phyloP scores from a whole-genome alignment of 2,797 vertebrate species.

The Geotrypetes seraphini region DNA sequence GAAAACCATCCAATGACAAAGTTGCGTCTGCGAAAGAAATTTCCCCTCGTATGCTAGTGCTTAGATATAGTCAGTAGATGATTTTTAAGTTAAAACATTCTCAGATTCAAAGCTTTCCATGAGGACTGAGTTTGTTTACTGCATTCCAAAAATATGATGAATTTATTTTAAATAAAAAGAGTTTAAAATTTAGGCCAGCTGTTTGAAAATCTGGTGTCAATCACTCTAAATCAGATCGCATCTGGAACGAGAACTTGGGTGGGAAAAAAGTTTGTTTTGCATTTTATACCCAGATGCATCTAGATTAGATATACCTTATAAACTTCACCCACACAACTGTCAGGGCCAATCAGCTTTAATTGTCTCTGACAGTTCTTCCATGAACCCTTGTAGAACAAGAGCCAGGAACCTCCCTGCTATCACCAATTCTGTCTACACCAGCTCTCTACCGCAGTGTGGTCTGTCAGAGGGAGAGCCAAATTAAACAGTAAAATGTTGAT shows the following conservation, averaged over 20 bases:
- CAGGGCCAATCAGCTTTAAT: conserved; percentile 34
- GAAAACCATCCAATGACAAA: conserved; percentile 22
- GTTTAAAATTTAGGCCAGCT: conserved; percentile 37
- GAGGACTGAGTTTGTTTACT: conserved; percentile 40
- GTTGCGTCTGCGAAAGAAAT: conserved; percentile 19
- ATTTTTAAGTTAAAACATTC: conserved; percentile 33
- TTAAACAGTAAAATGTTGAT: conserved; percentile 22
- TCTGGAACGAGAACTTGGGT: conserved; percentile 35
- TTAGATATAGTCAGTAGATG: conserved; percentile 7
- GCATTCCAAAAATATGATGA: conserved; percentile 46
- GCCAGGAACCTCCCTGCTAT: conserved; percentile 24
- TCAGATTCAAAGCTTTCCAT: conserved; percentile 40
- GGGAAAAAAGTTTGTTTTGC: conserved; percentile 34
- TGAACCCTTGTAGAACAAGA: conserved; percentile 13
- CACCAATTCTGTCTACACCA: conserved; percentile 2
- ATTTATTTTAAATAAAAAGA: conserved; percentile 45
- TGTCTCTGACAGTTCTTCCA: conserved; percentile 25
- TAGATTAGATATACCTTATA: conserved; percentile 41
- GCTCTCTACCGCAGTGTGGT: background rate
- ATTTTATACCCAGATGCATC: conserved; percentile 39
- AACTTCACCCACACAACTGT: conserved; percentile 40
- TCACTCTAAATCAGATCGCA: conserved; percentile 26
- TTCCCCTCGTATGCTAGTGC: background rate
- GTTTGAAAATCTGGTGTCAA: conserved; percentile 32
- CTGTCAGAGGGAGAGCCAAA: conserved; percentile 30